Evolutionary conservation across 2,888 invertebrate species (phyloP), one percentile per base, ranked within the genome.

Genomic region (Entomobrya proxima): DNA sequence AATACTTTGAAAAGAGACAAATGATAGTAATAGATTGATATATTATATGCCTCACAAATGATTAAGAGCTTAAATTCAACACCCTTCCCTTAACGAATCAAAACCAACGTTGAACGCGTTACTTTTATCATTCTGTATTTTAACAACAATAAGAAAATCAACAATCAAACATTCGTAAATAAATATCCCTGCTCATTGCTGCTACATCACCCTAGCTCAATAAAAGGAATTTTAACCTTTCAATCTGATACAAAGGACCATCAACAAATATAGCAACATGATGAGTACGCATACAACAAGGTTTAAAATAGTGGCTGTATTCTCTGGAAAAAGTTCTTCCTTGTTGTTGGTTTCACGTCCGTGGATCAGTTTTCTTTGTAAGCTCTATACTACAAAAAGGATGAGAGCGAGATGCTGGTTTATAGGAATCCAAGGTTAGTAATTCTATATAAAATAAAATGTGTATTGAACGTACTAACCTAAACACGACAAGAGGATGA

Each of bases 151-250:
- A 32, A 52, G 35, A 50, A 74, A 52, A 74, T 74, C 74, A 74
- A 74, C 52, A 52, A 44, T 74, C 32, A 30, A 2, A 18, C 35
- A 2, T 37, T 52, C 18, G 50, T 74, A 74, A 74, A 72, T 74
- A 35, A 74, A 32, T 74, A 74, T 47, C 35, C 21, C 15, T 13
- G 35, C 37, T 40, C 7, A 32, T 64, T 35, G 30, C 44, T 47
- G 72, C 24, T 35, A 32, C 74, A 52, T 50, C 18, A 37, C 5
- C 27, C 55, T 58, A 76, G 58, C n/a, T 15, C 6, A 37, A 50
- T 55, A 55, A 80, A n/a, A 35, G 58, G 72, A 82, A 75, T 82
- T 82, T 75, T 61, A 74, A 81, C 61, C 74, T 75, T 82, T 74
- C 75, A 82, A 75, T 75, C 74, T 74, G n/a, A 13, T 9, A 50